Percentiles rank a stretch among this genome's conserved stretches.
Conservation (phyloP, 2,888 invertebrate genomes). For the Heliconius ismenius region DNA sequence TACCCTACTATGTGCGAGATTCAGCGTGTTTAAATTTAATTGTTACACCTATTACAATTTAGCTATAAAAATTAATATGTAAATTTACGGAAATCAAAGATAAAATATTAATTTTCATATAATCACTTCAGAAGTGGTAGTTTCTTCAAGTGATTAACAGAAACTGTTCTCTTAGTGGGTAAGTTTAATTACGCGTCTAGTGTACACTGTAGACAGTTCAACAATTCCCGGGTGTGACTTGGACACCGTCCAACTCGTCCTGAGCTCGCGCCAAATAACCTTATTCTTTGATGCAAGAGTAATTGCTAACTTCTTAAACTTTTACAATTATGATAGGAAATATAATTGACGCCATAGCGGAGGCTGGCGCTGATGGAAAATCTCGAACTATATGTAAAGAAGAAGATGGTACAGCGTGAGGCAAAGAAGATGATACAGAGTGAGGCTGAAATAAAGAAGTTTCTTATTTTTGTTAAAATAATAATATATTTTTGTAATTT, state of each 20-base stretch:
- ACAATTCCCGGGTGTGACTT: slow-evolving; percentile 43
- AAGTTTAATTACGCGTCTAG: slow-evolving; percentile 31
- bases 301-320: slow-evolving; percentile 22
- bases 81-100: not conserved
- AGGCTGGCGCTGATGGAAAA: not conserved
- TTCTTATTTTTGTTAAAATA: too few relatives aligned
- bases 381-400: not conserved
- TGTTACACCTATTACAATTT: not conserved
- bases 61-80: not conserved
- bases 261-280: slow-evolving; percentile 44
- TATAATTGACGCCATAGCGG: not conserved
- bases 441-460: too few relatives aligned
- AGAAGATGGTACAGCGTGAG: too few relatives aligned
- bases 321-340: slow-evolving; percentile 16
- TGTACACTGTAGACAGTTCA: slow-evolving; percentile 38
- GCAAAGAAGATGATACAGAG: too few relatives aligned
- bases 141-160: slow-evolving; percentile 24
- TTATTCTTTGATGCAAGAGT: slow-evolving; percentile 33
- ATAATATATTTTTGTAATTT: too few relatives aligned
- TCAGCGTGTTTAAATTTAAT: not conserved
- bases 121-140: slow-evolving; percentile 7
- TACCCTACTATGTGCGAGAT: not conserved
- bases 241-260: slow-evolving; percentile 44
- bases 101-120: not conserved
- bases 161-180: slow-evolving; percentile 21